A percentile compares a stretch with the other conserved stretches of the same genome.
Conservation (phyloP, 2,113 vertebrate species). For the Smithornis capensis region DNA sequence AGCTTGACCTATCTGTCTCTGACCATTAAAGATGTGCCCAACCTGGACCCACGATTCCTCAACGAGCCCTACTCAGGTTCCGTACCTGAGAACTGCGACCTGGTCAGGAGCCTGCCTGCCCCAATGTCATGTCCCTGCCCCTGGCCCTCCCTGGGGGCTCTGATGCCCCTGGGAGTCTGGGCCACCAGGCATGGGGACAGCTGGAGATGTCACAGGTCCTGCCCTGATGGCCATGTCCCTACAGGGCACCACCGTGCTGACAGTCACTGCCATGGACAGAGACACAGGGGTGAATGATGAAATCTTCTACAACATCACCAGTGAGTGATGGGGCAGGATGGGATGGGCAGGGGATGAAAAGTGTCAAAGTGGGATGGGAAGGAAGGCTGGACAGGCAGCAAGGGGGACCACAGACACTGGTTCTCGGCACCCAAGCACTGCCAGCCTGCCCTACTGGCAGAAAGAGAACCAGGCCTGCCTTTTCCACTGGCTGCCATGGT, state of each 20-base stretch:
- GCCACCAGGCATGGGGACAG: not conserved
- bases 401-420: not conserved
- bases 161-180: accelerated
- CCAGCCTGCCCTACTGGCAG: not conserved
- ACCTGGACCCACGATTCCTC: slow-evolving; percentile 43
- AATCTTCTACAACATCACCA: slow-evolving; percentile 35
- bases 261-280: not conserved
- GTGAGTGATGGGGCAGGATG: not conserved
- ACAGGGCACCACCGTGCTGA: slow-evolving; percentile 40
- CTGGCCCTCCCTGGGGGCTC: not conserved
- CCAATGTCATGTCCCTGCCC: not conserved
- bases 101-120: not conserved
- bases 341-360: not conserved
- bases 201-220: not conserved
- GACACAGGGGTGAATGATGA: slow-evolving; percentile 42
- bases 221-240: not conserved
- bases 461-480: not conserved
- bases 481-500: not conserved
- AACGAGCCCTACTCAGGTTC: not conserved
- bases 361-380: not conserved
- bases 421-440: not conserved
- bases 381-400: not conserved
- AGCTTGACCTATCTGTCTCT: slow-evolving; percentile 20
- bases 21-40: not conserved
- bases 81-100: not conserved